Evolutionary conservation across 2,113 vertebrate species (phyloP).

Genomic region (Ptilonorhynchus violaceus): DNA sequence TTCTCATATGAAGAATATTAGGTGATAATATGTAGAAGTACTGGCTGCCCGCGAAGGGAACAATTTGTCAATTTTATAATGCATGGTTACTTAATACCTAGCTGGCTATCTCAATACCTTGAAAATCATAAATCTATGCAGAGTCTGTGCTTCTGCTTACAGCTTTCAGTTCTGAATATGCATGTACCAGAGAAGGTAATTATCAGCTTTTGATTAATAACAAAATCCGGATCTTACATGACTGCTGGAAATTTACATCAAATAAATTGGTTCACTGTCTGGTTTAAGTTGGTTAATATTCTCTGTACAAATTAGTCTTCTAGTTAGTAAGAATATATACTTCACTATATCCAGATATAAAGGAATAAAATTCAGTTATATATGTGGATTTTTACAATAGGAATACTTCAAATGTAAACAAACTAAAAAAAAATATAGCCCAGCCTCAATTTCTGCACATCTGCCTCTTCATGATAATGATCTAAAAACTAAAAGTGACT

Average conservation of each 20-base stretch:
- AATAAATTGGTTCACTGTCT: neutral
- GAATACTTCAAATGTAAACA: neutral
- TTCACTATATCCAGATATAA: neutral
- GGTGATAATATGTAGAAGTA: neutral
- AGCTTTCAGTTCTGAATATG: neutral
- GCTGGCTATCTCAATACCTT: neutral
- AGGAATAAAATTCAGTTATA: neutral
- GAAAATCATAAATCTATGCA: neutral
- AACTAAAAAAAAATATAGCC: neutral
- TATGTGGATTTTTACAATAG: neutral
- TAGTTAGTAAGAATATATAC: neutral
- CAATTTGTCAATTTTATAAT: neutral
- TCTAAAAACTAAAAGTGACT: neutral
- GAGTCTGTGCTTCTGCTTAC: neutral
- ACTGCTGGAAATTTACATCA: neutral
- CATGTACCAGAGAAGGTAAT: neutral
- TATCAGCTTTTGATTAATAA: neutral
- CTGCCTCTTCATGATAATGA: neutral
- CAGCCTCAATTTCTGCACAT: neutral
- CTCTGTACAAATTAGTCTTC: neutral
- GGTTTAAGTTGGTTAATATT: neutral
- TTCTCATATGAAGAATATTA: neutral
- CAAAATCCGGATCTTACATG: neutral
- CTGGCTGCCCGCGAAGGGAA: neutral
- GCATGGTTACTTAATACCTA: neutral